Percentiles rank a stretch among this genome's conserved stretches.
Evolutionary conservation across 2,797 vertebrate species (phyloP).

Genomic region (Pangasius djambal): DNA sequence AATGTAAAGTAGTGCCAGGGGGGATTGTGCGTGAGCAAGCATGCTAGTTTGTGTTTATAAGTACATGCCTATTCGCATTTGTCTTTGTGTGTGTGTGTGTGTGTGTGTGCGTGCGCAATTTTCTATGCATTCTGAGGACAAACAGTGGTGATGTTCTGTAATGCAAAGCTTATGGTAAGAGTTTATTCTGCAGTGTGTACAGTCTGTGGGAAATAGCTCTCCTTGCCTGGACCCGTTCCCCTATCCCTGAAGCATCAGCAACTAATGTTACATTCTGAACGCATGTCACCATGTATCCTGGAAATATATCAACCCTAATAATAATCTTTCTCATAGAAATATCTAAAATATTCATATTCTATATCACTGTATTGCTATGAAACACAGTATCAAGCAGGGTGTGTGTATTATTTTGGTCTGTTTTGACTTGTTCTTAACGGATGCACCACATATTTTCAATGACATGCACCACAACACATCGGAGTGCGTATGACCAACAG

Average conservation of each 20-base stretch:
- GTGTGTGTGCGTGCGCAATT: background rate
- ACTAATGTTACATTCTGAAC: conserved; percentile 59
- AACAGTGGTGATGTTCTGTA: conserved; percentile 47
- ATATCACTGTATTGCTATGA: conserved; percentile 70
- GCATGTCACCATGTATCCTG: conserved; percentile 58
- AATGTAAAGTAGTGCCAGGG: conserved; percentile 30
- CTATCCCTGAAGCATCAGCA: conserved; percentile 57
- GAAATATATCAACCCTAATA: conserved; percentile 66
- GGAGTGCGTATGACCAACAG: conserved; percentile 63
- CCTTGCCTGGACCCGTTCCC: conserved; percentile 31
- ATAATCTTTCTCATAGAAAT: conserved; percentile 73
- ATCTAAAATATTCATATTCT: conserved; percentile 67
- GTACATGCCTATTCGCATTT: conserved; percentile 43
- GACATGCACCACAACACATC: conserved; percentile 65
- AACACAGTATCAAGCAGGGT: conserved; percentile 74
- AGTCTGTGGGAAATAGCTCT: conserved; percentile 37
- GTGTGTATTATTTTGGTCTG: conserved; percentile 75
- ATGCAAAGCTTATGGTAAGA: conserved; percentile 55
- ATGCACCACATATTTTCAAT: conserved; percentile 64
- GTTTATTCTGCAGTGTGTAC: conserved; percentile 42
- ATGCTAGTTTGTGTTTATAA: conserved; percentile 47
- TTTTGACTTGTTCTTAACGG: conserved; percentile 63
- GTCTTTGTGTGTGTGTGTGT: conserved; percentile 20
- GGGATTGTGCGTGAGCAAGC: conserved; percentile 48
- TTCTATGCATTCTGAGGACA: conserved; percentile 37